phyloP scores from a whole-genome alignment of 37 sponge, comb jelly and placozoan genomes.

The Spongia lamella region DNA sequence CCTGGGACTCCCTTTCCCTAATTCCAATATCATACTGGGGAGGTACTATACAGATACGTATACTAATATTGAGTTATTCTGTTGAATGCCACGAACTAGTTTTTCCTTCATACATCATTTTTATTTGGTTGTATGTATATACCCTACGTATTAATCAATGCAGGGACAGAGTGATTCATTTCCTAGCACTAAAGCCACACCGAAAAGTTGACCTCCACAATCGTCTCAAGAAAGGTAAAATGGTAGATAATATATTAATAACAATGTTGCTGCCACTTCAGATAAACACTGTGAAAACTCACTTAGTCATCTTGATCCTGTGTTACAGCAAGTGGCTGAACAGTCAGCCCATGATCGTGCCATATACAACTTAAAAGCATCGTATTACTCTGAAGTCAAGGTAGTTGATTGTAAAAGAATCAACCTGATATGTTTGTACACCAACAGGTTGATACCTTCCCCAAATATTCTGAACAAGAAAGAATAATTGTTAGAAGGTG shows the following conservation, averaged over 20 bases:
- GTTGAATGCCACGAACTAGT: no score
- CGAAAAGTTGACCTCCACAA: conserved; percentile 34
- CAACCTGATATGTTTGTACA: no score
- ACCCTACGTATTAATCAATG: neutral
- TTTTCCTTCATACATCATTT: no score
- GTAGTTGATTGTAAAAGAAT: neutral
- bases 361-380: neutral
- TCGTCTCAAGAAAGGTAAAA: conserved; percentile 67
- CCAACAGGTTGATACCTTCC: conserved; percentile 63
- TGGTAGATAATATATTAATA: neutral
- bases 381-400: neutral
- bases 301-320: neutral
- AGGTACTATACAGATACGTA: no score
- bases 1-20: no score
- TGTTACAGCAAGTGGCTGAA: conserved; percentile 6
- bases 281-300: no score
- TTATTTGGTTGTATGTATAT: no score
- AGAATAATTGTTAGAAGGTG: conserved; percentile 52
- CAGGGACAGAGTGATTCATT: conserved; percentile 67
- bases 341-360: neutral
- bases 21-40: no score
- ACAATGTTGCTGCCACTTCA: neutral
- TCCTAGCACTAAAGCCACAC: conserved; percentile 59
- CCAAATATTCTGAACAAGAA: conserved; percentile 60
- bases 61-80: no score